phyloP scores from a whole-genome alignment of 92 coral and sea anemone genomes.

The Montipora capitata region DNA sequence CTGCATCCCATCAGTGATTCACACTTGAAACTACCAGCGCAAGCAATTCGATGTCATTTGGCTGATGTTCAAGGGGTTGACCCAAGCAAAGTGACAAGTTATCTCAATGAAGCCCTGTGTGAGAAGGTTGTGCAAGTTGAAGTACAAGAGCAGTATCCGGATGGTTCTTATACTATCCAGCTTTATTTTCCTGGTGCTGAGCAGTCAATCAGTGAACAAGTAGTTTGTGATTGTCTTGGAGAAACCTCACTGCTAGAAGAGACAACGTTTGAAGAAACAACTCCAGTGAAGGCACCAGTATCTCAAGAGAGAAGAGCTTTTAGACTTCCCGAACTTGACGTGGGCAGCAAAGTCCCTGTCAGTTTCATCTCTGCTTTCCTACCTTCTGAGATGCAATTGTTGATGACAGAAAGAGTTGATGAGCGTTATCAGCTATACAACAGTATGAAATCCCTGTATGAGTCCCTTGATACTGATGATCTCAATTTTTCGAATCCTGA shows the following conservation, averaged over 20 bases:
- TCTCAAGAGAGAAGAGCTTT: conserved; percentile 15
- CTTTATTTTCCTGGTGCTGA: conserved; percentile 67
- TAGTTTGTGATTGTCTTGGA: conserved; percentile 43
- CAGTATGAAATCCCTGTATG: conserved; percentile 48
- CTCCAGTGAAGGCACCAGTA: conserved; percentile 9
- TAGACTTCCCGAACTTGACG: conserved; percentile 18
- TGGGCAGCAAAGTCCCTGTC: conserved; percentile 31
- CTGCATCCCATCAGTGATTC: conserved; percentile 75
- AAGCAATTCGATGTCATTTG: conserved; percentile 79
- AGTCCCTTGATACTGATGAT: conserved; percentile 65
- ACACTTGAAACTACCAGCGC: conserved; percentile 75
- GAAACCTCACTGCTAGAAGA: conserved; percentile 43
- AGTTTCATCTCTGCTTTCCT: conserved; percentile 36
- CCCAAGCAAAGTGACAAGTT: conserved; percentile 38
- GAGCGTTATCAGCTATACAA: conserved; percentile 19
- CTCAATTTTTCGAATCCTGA: conserved; percentile 67
- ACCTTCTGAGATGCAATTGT: conserved; percentile 34
- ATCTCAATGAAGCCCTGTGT: conserved; percentile 71
- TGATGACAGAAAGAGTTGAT: conserved; percentile 39
- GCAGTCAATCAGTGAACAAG: conserved; percentile 38
- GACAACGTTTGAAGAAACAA: not conserved
- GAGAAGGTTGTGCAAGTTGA: conserved; percentile 83
- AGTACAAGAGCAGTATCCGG: conserved; percentile 40
- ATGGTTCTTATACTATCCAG: conserved; percentile 58
- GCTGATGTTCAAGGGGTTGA: conserved; percentile 49